Evolutionary conservation across 2,888 invertebrate genomes (phyloP).

Genomic region (Scrobipalpa costella): DNA sequence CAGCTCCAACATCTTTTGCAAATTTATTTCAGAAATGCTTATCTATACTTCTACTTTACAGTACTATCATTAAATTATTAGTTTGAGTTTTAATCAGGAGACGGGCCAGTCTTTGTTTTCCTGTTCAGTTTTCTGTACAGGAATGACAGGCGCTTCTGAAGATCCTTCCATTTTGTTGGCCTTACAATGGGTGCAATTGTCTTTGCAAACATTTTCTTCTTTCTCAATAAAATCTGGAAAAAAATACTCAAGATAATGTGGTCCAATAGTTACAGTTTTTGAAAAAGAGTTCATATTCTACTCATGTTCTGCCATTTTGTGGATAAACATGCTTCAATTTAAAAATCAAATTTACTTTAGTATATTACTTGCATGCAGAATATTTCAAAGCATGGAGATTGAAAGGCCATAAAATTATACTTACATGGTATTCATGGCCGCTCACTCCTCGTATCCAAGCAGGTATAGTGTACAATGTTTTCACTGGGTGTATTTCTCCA

Average conservation of each 20-base stretch:
- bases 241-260: slow-evolving; percentile 18
- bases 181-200: slow-evolving; percentile 82
- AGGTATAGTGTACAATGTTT: slow-evolving; percentile 92
- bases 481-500: slow-evolving; percentile 90
- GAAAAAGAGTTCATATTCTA: too few relatives aligned
- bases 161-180: slow-evolving; percentile 89
- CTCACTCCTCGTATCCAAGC: slow-evolving; percentile 93
- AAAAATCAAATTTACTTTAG: too few relatives aligned
- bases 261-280: too few relatives aligned
- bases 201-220: slow-evolving; percentile 83
- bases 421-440: slow-evolving; percentile 90
- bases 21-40: not conserved
- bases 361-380: too few relatives aligned
- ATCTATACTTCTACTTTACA: not conserved
- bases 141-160: slow-evolving; percentile 87
- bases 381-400: too few relatives aligned
- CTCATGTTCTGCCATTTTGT: too few relatives aligned
- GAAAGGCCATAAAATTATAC: slow-evolving; percentile 29
- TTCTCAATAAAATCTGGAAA: slow-evolving; percentile 82
- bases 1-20: not conserved
- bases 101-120: slow-evolving; percentile 87
- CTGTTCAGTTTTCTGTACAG: slow-evolving; percentile 89
- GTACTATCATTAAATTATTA: not conserved
- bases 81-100: slow-evolving; percentile 50
- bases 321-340: too few relatives aligned